A percentile compares a stretch with the other conserved stretches of the same genome.
These are phyloP conservation scores for Akabosia matsudoensis DNA, from an alignment of 1,140 invertebrate species.

Conservation along the genomic window DNA sequence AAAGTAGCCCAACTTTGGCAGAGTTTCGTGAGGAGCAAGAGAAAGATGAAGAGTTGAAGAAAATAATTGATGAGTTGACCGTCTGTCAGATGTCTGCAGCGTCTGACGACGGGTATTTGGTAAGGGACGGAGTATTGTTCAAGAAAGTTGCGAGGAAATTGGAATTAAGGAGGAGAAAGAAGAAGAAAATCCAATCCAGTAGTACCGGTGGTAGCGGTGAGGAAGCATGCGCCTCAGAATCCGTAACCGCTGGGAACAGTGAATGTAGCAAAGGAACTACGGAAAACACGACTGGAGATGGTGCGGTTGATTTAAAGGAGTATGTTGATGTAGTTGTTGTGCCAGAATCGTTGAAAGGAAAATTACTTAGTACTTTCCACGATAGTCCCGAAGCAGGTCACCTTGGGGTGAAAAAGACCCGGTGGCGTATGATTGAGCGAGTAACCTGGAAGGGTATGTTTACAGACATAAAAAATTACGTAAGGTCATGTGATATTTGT, in stretches of 20 bases:
- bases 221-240: neutral
- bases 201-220: neutral
- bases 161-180: neutral
- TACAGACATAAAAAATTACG: constrained; percentile 26
- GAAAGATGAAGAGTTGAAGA: neutral
- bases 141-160: neutral
- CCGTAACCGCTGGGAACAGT: neutral
- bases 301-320: neutral
- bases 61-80: neutral
- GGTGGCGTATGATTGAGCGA: neutral
- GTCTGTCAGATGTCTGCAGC: neutral
- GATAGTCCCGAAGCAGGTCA: constrained; percentile 20
- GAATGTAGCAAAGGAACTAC: neutral
- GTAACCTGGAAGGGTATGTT: constrained; percentile 31
- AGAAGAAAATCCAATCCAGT: neutral
- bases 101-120: neutral
- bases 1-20: neutral
- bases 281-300: neutral
- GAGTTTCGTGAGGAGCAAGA: neutral
- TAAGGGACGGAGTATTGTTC: neutral
- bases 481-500: constrained; percentile 28
- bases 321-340: neutral
- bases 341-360: neutral
- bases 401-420: constrained; percentile 28
- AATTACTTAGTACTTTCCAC: constrained; percentile 14